A percentile compares a stretch with the other conserved stretches of the same genome.
These are phyloP conservation scores for Clytia hemisphaerica DNA, from an alignment of 30 jellyfish, hydroid and myxozoan species.

Conservation along the genomic window DNA sequence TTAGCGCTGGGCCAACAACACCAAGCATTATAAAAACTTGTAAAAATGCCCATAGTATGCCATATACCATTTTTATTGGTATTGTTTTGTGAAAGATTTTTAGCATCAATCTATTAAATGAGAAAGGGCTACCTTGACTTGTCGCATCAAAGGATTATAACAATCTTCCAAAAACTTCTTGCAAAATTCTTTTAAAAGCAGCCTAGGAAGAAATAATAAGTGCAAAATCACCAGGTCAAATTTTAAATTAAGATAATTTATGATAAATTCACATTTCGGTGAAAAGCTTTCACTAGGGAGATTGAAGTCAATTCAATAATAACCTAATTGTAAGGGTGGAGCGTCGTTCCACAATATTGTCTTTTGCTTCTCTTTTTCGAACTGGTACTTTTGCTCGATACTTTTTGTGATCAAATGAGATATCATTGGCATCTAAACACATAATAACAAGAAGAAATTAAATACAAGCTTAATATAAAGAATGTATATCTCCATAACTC, in stretches of 20 bases:
- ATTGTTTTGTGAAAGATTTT: too few relatives aligned
- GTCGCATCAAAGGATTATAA: conserved; percentile 58
- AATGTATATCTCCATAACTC: too few relatives aligned
- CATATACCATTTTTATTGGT: too few relatives aligned
- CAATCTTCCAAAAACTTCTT: conserved; percentile 60
- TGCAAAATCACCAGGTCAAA: neutral
- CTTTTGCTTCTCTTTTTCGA: conserved; percentile 34
- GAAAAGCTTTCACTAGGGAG: too few relatives aligned
- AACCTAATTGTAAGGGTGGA: conserved; percentile 77
- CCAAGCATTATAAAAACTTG: too few relatives aligned
- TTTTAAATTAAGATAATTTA: too few relatives aligned
- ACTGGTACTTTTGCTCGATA: conserved; percentile 37
- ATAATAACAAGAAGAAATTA: neutral
- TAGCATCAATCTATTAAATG: neutral
- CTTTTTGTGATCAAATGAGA: conserved; percentile 66
- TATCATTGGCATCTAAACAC: conserved; percentile 47
- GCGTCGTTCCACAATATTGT: conserved; percentile 45
- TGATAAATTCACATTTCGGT: too few relatives aligned
- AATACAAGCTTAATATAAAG: neutral
- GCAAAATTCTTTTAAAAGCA: conserved; percentile 79
- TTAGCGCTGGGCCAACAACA: too few relatives aligned
- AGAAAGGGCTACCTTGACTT: conserved; percentile 49
- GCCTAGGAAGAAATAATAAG: conserved; percentile 17
- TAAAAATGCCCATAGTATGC: too few relatives aligned
- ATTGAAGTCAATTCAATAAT: too few relatives aligned